These are phyloP conservation scores for Lepus timidus DNA, from an alignment of 2,113 vertebrate genomes.

Conservation along the genomic window DNA sequence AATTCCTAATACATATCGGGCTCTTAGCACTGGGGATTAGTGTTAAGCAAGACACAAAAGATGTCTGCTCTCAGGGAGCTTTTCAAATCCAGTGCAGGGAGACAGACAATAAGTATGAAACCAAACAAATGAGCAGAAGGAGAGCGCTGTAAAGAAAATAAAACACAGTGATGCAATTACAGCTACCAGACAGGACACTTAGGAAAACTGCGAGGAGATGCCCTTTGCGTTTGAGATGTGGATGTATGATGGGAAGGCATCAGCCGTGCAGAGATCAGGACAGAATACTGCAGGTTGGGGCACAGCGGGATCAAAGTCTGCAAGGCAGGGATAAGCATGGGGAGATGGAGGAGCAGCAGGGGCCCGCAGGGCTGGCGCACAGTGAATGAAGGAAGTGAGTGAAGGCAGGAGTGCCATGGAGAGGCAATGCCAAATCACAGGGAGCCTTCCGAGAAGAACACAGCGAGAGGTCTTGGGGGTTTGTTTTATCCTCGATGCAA, in stretches of 20 bases:
- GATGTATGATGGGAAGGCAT: too few species aligned
- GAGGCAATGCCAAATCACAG: not conserved
- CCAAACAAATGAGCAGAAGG: not conserved
- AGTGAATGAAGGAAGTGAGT: too few species aligned
- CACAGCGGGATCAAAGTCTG: not conserved
- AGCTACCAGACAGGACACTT: not conserved
- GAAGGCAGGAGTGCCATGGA: rapidly evolving
- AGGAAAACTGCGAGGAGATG: not conserved
- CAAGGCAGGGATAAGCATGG: not conserved
- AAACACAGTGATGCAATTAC: not conserved
- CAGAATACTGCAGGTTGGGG: not conserved
- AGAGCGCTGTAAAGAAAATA: not conserved
- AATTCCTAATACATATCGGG: not conserved
- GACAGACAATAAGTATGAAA: not conserved
- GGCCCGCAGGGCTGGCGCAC: not conserved
- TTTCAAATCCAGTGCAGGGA: not conserved
- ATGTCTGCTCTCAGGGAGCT: not conserved
- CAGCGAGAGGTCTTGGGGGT: not conserved
- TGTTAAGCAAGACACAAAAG: not conserved
- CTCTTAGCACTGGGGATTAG: not conserved
- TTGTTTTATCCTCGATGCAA: not conserved
- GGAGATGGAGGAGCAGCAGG: not conserved
- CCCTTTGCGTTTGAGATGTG: not conserved
- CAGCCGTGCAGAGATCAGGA: not conserved
- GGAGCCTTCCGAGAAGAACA: not conserved